A percentile compares a stretch with the other conserved stretches of the same genome.
Conservation (phyloP, 2,888 invertebrate species). For the Allygus modestus region DNA sequence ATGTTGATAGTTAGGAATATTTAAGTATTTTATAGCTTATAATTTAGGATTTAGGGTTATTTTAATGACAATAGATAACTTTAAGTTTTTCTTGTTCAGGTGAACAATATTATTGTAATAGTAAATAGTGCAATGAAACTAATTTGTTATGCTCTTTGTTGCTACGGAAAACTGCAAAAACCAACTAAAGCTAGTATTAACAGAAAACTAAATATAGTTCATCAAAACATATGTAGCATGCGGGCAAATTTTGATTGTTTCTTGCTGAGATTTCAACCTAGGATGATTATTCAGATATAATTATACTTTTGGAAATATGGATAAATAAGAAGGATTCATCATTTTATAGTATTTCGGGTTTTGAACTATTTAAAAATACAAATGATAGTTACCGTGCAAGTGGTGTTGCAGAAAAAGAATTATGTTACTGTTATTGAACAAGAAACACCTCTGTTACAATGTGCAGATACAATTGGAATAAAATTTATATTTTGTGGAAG, state of each 20-base stretch:
- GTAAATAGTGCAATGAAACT: too few relatives aligned
- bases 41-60: too few relatives aligned
- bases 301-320: conserved; percentile 14
- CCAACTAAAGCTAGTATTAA: too few relatives aligned
- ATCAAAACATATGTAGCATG: conserved; percentile 24
- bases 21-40: too few relatives aligned
- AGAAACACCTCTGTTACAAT: not conserved
- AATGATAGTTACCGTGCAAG: not conserved
- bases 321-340: not conserved
- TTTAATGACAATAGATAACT: too few relatives aligned
- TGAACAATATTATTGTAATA: too few relatives aligned
- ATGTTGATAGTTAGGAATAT: too few relatives aligned
- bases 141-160: too few relatives aligned
- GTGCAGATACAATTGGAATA: conserved; percentile 10
- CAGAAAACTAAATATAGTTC: too few relatives aligned
- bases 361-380: not conserved
- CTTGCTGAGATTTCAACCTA: conserved; percentile 1
- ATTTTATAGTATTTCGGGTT: not conserved
- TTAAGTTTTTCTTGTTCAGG: too few relatives aligned
- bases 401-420: not conserved
- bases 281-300: not conserved
- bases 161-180: too few relatives aligned
- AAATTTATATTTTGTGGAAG: not conserved
- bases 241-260: conserved; percentile 14
- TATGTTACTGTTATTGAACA: not conserved